A percentile compares a stretch with the other conserved stretches of the same genome.
These are phyloP conservation scores for Lymantria monacha DNA, from an alignment of 2,888 invertebrate species.

Conservation along the genomic window DNA sequence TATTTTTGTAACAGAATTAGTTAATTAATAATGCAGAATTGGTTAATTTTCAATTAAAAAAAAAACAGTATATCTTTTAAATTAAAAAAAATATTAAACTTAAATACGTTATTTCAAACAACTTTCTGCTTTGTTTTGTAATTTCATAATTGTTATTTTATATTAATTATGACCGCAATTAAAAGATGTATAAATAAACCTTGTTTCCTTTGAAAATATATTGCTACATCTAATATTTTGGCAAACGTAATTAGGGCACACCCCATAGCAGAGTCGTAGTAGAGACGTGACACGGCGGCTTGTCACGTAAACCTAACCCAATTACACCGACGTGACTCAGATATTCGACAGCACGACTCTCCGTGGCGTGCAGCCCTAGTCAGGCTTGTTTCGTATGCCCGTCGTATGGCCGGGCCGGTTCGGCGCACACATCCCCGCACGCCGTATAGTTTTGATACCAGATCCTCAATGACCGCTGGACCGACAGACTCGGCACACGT, in stretches of 20 bases:
- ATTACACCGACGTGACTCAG: conserved; percentile 75
- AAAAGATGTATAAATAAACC: neutral
- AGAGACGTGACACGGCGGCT: conserved; percentile 61
- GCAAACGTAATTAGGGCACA: conserved; percentile 74
- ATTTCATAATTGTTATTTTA: neutral
- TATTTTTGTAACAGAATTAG: no score
- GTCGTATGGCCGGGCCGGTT: conserved; percentile 71
- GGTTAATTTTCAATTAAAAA: neutral
- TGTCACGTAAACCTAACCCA: conserved; percentile 80
- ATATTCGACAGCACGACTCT: conserved; percentile 61
- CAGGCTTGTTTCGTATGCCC: conserved; percentile 74
- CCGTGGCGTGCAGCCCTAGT: conserved; percentile 36
- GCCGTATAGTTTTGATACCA: conserved; percentile 71
- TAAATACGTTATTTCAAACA: neutral
- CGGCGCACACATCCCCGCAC: conserved; percentile 66
- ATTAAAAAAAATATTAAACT: neutral
- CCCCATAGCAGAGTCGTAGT: conserved; percentile 48
- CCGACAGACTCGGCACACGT: conserved; percentile 84
- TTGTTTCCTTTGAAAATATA: neutral
- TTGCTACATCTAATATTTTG: conserved; percentile 33
- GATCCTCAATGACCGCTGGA: conserved; percentile 85
- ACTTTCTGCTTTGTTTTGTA: neutral
- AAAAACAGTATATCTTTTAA: neutral
- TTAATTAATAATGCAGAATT: no score
- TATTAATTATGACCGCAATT: neutral